Conservation (phyloP, 1,140 invertebrate species). For the Euura lappo region DNA sequence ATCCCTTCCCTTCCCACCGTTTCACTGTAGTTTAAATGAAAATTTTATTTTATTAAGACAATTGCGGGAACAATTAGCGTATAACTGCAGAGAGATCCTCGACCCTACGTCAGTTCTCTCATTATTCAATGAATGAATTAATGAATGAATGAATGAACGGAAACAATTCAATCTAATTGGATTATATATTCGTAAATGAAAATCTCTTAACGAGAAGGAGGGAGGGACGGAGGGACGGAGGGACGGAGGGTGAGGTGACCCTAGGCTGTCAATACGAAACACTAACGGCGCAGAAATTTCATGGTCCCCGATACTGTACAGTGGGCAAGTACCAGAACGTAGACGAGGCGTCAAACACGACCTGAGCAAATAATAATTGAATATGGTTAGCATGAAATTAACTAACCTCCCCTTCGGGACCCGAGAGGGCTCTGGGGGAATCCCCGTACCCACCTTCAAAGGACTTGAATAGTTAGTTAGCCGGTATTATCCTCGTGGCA, state of each 20-base stretch:
- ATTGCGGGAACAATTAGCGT: neutral
- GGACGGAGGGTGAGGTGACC: neutral
- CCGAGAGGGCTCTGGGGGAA: neutral
- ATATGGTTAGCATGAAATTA: slow-evolving; percentile 7
- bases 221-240: neutral
- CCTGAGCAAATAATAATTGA: slow-evolving; percentile 7
- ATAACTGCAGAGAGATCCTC: neutral
- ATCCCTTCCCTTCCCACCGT: neutral
- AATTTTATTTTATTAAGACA: slow-evolving; percentile 3
- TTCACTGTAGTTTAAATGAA: neutral
- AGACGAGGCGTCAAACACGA: neutral
- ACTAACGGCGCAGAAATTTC: neutral
- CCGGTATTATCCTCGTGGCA: neutral
- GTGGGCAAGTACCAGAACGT: too few relatives aligned
- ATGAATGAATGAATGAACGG: neutral
- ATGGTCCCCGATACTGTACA: too few relatives aligned
- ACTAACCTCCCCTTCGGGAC: neutral
- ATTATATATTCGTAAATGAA: neutral
- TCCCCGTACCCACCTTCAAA: neutral
- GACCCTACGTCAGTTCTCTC: neutral
- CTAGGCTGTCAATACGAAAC: neutral
- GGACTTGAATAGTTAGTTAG: slow-evolving; percentile 7
- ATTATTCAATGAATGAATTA: neutral
- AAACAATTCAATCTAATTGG: slow-evolving; percentile 3
- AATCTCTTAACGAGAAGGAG: neutral